Base-by-base conservation (phyloP, 2,888 invertebrate genomes). In the Drosophila setosimentum region DNA sequence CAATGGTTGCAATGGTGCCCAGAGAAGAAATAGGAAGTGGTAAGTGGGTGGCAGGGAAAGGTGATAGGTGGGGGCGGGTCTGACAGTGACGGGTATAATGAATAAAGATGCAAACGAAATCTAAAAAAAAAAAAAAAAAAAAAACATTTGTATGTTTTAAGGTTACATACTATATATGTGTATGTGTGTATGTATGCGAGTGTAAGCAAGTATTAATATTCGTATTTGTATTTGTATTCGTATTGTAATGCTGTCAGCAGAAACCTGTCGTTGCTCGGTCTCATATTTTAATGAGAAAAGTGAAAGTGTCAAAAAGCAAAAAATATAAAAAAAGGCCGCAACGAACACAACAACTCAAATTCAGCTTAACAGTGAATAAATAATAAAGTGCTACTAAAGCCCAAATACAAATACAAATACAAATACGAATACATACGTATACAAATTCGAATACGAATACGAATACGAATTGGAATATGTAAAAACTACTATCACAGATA, bases 211-310 rank as follows among this genome's bases (percentile, higher is more conserved):
- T 62, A 63, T 62, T 45, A 27, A n/a, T 55, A 48, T 50, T 27
- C 45, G 55, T 50, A n/a, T 29, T 21, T 45, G 40, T 60, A 33
- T 37, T 27, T 42, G 60, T 66, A 27, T 50, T 51, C 40, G 51
- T 63, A 68, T 75, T 80, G 76, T 76, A 79, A 57, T 64, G 70
- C 61, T 61, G 64, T 68, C 82, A 82, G 82, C 65, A 27, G 65
- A 82, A 78, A 78, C 79, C 78, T 67, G 78, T 78, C 78, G 68
- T 59, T 76, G 61, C 33, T 40, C 85, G 76, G 75, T 85, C 82
- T 87, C 82, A 87, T 89, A 87, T 90, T 89, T 89, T 89, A 90
- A 86, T 86, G 89, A 90, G 87, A 86, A 86, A 86, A 86, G 85
- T 86, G 85, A 86, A 86, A 86, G 85, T 86, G 85, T 86, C 91